Evolutionary conservation across 2,888 invertebrate genomes (phyloP).

Genomic region (Ganaspis brasiliensis): DNA sequence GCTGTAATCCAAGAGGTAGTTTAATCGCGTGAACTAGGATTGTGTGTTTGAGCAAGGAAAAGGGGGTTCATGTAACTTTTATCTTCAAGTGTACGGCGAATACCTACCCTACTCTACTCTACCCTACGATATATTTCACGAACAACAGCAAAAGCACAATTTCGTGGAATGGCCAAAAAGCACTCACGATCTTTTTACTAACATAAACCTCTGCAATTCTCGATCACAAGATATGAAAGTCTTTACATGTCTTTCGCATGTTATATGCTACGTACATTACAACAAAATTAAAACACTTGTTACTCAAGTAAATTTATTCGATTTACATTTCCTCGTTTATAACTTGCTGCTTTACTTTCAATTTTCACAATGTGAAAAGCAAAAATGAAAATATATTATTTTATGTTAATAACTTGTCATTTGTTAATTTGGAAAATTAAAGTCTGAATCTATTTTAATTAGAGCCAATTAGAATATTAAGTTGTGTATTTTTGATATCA

Average conservation of each 20-base stretch:
- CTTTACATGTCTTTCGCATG: conserved; percentile 3
- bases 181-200: conserved; percentile 29
- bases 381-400: no score
- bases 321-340: not conserved
- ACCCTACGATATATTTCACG: conserved; percentile 6
- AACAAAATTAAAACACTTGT: not conserved
- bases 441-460: no score
- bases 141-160: conserved; percentile 30
- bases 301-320: not conserved
- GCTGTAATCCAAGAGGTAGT: conserved; percentile 53
- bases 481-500: no score
- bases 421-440: no score
- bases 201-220: conserved; percentile 10
- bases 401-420: no score
- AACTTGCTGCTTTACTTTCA: no score
- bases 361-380: no score
- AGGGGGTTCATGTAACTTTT: conserved; percentile 55
- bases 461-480: no score
- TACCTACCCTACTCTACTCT: conserved; percentile 9
- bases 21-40: conserved; percentile 56
- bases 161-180: conserved; percentile 35
- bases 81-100: conserved; percentile 35
- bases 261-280: not conserved
- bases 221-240: conserved; percentile 28
- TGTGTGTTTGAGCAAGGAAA: conserved; percentile 35